These are phyloP conservation scores for Neomonachus schauinslandi DNA, from an alignment of 2,113 vertebrate genomes.

Conservation along the genomic window DNA sequence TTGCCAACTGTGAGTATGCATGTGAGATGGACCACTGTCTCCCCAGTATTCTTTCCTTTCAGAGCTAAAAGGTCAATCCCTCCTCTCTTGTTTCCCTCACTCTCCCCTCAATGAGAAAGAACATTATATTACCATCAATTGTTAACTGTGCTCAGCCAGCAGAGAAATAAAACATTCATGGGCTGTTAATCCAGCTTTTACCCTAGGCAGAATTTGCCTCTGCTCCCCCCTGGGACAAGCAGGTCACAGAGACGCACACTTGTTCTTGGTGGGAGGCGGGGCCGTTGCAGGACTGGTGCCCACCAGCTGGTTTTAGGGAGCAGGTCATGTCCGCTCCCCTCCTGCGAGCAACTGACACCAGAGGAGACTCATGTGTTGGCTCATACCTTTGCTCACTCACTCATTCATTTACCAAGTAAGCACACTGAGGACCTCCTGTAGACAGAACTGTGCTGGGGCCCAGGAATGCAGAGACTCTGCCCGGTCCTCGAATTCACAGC, in stretches of 20 bases:
- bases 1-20: background rate
- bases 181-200: constrained; percentile 77
- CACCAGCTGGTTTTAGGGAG: background rate
- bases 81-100: constrained; percentile 26
- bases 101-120: constrained; percentile 52
- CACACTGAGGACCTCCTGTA: background rate
- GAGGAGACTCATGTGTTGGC: background rate
- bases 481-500: background rate
- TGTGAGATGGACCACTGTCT: background rate
- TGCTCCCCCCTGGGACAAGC: background rate
- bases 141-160: constrained; percentile 77
- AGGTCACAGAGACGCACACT: background rate
- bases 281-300: background rate
- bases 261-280: background rate
- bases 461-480: background rate
- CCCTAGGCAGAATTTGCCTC: background rate
- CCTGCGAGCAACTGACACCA: background rate
- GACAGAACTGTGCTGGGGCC: background rate
- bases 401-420: background rate
- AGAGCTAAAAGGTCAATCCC: constrained; percentile 72
- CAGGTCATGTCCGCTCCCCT: background rate
- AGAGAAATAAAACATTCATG: constrained; percentile 56
- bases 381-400: background rate
- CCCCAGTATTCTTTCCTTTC: constrained; percentile 59
- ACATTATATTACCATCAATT: constrained; percentile 74